Percentiles rank a stretch among this genome's conserved stretches.
phyloP scores from a whole-genome alignment of 2,113 vertebrate species.

The Pedetes capensis region DNA sequence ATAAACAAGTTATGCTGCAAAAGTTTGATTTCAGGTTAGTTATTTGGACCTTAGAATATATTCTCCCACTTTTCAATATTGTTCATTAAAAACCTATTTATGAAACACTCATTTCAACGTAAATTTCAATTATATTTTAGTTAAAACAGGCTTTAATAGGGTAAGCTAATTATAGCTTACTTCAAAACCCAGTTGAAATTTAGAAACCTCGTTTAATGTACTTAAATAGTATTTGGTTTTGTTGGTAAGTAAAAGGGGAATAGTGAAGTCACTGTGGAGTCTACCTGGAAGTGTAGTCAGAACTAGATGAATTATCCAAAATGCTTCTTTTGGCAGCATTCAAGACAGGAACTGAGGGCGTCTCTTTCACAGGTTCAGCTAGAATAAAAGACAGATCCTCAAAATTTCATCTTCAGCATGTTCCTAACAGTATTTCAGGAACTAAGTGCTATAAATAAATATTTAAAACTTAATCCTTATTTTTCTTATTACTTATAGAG shows the following conservation, averaged over 20 bases:
- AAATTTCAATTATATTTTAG: not conserved
- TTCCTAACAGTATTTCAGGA: not conserved
- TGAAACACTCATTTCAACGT: not conserved
- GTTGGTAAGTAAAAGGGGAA: not conserved
- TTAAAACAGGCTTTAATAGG: not conserved
- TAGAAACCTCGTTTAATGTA: not conserved
- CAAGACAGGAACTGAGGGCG: slow-evolving; percentile 84
- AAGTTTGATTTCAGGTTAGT: not conserved
- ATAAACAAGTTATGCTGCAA: not conserved
- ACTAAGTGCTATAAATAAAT: not conserved
- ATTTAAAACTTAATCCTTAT: not conserved
- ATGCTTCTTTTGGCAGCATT: slow-evolving; percentile 89
- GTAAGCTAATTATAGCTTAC: not conserved
- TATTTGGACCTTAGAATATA: not conserved
- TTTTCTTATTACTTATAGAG: not conserved
- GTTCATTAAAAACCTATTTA: not conserved
- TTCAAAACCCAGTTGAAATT: not conserved
- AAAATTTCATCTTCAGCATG: not conserved
- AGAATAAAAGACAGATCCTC: slow-evolving; percentile 57
- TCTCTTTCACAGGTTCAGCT: slow-evolving; percentile 84
- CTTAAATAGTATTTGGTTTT: not conserved
- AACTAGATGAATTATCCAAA: slow-evolving; percentile 81
- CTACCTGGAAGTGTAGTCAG: slow-evolving; percentile 81
- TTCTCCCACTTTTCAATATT: not conserved
- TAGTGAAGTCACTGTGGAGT: not conserved